These are phyloP conservation scores for Phylloscopus trochilus DNA, from an alignment of 2,113 vertebrate genomes.

Conservation along the genomic window DNA sequence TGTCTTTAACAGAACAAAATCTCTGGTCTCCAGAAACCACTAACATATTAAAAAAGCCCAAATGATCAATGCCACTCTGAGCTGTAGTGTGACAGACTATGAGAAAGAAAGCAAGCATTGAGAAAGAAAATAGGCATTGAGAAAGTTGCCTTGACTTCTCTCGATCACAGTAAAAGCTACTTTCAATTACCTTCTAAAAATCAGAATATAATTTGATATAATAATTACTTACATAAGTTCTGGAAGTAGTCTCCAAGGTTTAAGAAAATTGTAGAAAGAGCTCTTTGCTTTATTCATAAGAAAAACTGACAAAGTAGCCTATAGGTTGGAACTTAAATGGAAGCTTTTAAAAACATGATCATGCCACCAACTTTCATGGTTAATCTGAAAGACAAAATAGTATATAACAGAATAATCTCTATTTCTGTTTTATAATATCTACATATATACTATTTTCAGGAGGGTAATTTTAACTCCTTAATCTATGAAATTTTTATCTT, in stretches of 20 bases:
- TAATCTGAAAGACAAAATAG: not conserved
- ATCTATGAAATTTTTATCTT: not conserved
- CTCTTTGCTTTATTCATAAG: not conserved
- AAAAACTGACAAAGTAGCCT: not conserved
- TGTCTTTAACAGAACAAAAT: not conserved
- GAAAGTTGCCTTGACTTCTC: not conserved
- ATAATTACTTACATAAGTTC: not conserved
- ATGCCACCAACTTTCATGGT: not conserved
- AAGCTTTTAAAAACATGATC: not conserved
- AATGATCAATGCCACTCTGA: not conserved
- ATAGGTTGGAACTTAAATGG: not conserved
- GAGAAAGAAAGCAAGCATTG: not conserved
- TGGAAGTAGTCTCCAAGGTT: not conserved
- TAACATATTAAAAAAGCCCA: not conserved
- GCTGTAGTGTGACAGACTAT: not conserved
- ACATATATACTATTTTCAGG: not conserved
- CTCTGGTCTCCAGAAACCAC: not conserved
- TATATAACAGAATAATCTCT: not conserved
- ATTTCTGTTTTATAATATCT: not conserved
- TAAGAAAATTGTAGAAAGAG: not conserved
- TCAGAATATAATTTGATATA: not conserved
- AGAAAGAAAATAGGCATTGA: not conserved
- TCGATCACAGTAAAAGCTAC: not conserved
- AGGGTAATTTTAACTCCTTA: not conserved
- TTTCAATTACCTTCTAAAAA: not conserved